These are phyloP conservation scores for Felis chaus DNA, from an alignment of 2,113 vertebrate genomes.

Conservation along the genomic window DNA sequence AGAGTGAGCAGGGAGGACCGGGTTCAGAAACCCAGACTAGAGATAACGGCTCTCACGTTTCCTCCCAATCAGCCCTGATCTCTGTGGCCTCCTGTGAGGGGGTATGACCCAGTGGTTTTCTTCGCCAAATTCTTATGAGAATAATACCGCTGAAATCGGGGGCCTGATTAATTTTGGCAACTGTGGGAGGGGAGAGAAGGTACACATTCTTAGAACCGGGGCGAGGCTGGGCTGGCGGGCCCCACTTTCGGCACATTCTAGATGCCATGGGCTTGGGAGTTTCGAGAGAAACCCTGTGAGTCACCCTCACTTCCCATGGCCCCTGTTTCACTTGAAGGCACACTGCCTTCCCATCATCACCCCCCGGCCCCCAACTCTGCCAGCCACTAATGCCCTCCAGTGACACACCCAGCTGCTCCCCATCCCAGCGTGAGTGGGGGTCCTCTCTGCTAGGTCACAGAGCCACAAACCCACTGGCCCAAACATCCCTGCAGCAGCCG, in stretches of 20 bases:
- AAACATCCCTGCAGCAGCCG: neutral
- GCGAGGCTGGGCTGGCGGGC: neutral
- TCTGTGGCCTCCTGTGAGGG: neutral
- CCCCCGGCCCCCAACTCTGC: neutral
- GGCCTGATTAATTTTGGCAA: slow-evolving; percentile 41
- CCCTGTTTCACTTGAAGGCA: neutral
- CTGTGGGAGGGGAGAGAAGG: neutral
- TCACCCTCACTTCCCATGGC: neutral
- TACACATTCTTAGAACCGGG: slow-evolving; percentile 29
- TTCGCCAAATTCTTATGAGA: neutral
- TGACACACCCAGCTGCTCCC: neutral
- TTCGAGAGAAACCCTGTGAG: slow-evolving; percentile 36
- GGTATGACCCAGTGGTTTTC: neutral
- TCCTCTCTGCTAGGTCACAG: neutral
- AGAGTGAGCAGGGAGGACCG: neutral
- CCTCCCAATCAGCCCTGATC: neutral
- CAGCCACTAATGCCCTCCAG: neutral
- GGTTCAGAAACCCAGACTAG: slow-evolving; percentile 32
- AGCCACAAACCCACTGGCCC: neutral
- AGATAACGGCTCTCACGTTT: neutral
- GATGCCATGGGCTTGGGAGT: neutral
- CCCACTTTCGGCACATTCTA: slow-evolving; percentile 17
- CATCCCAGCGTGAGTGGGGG: neutral
- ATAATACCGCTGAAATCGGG: neutral
- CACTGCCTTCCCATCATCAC: neutral